Percentiles rank a stretch among this genome's conserved stretches.
These are phyloP conservation scores for Melanotus villosus DNA, from an alignment of 2,888 invertebrate species.

Conservation along the genomic window DNA sequence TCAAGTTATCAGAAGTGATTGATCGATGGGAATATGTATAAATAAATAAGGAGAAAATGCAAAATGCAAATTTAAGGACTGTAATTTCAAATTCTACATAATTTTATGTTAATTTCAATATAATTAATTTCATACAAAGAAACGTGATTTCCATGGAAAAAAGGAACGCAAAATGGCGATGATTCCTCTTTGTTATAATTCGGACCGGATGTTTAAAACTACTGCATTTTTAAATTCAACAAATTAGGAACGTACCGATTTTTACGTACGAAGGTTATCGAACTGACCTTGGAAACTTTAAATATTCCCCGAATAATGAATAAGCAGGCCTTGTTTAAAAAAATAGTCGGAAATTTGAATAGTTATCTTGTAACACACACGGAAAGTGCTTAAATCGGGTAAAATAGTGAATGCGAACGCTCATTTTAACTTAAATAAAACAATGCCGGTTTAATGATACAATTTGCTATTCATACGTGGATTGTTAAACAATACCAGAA, in stretches of 20 bases:
- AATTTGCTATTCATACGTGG: conserved; percentile 42
- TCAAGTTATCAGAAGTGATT: no score
- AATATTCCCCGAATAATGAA: conserved; percentile 36
- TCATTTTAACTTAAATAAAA: neutral
- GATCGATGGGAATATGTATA: no score
- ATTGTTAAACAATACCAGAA: conserved; percentile 36
- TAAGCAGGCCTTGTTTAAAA: conserved; percentile 37
- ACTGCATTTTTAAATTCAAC: conserved; percentile 30
- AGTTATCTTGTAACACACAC: conserved; percentile 37
- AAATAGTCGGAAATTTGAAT: conserved; percentile 45
- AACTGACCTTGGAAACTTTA: conserved; percentile 43
- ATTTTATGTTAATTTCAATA: no score
- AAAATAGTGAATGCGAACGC: conserved; percentile 5
- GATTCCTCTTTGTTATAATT: conserved; percentile 6
- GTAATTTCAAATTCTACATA: no score
- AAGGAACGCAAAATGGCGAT: neutral
- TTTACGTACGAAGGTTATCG: conserved; percentile 46
- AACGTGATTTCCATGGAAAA: no score
- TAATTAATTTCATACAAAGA: no score
- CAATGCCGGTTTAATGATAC: conserved; percentile 12
- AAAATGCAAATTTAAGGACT: no score
- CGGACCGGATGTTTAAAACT: conserved; percentile 30
- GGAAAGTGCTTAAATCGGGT: conserved; percentile 4
- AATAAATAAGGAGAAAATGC: conserved; percentile 19
- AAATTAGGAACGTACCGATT: conserved; percentile 23